Conservation (phyloP, 2,797 vertebrate genomes). For the Vipera ursinii region DNA sequence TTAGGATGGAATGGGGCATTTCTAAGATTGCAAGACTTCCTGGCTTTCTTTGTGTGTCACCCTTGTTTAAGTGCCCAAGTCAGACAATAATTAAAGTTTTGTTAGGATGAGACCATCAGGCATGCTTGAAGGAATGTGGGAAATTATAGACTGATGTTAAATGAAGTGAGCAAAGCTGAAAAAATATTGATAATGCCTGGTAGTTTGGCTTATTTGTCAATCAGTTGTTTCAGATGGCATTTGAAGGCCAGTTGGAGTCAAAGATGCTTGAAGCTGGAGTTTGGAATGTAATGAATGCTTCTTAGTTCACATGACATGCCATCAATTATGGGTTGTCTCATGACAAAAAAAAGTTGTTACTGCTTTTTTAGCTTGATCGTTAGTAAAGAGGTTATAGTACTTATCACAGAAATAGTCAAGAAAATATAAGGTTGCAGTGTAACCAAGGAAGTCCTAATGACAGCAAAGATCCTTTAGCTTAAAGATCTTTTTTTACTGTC, state of each 20-base stretch:
- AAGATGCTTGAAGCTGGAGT: conserved; percentile 28
- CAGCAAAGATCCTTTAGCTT: neutral
- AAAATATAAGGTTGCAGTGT: neutral
- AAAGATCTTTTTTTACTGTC: neutral
- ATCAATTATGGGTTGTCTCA: conserved; percentile 46
- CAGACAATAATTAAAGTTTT: conserved; percentile 37
- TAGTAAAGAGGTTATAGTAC: conserved; percentile 3
- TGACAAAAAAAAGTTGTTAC: conserved; percentile 22
- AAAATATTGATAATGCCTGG: conserved; percentile 43
- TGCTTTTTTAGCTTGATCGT: conserved; percentile 10
- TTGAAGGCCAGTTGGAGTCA: conserved; percentile 23
- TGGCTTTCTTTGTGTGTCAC: neutral
- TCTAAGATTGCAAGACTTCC: conserved; percentile 24
- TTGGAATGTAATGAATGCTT: conserved; percentile 41
- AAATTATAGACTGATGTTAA: conserved; percentile 17
- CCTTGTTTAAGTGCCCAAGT: fast-evolving
- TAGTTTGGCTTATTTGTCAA: conserved; percentile 42
- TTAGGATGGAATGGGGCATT: conserved; percentile 27
- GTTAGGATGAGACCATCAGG: neutral
- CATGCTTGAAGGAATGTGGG: conserved; percentile 23
- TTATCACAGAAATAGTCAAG: neutral
- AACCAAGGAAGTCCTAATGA: neutral
- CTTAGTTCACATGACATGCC: conserved; percentile 37
- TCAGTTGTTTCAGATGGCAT: neutral
- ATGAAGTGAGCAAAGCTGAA: conserved; percentile 35